A percentile compares a stretch with the other conserved stretches of the same genome.
Evolutionary conservation across 2,888 invertebrate genomes (phyloP).

Genomic region (Caenorhabditis uteleia): DNA sequence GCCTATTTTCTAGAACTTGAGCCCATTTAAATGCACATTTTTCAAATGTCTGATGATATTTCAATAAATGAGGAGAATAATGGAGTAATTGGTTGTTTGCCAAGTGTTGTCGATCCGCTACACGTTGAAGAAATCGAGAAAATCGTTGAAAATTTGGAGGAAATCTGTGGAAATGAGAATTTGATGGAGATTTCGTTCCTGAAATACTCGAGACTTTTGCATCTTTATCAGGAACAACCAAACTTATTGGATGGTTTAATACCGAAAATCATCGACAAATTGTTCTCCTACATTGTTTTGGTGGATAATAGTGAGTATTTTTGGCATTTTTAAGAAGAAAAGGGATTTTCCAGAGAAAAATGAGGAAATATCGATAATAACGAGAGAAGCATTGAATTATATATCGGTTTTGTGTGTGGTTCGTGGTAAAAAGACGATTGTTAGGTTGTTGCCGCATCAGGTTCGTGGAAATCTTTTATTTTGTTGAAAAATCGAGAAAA

Average conservation of each 20-base stretch:
- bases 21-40: no score
- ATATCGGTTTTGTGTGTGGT: constrained; percentile 44
- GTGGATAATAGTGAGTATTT: not conserved
- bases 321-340: constrained; percentile 3
- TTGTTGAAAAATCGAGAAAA: not conserved
- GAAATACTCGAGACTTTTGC: constrained; percentile 42
- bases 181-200: constrained; percentile 13
- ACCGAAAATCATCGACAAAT: constrained; percentile 40
- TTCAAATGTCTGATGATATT: constrained; percentile 2
- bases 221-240: constrained; percentile 59
- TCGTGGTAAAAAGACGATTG: constrained; percentile 48
- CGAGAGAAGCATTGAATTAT: constrained; percentile 34
- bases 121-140: constrained; percentile 38
- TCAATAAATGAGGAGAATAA: constrained; percentile 27
- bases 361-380: constrained; percentile 10
- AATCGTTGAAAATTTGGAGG: constrained; percentile 13
- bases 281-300: not conserved
- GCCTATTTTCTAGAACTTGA: no score
- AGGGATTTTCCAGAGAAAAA: not conserved
- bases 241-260: constrained; percentile 60
- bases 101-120: constrained; percentile 22
- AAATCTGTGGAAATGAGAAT: constrained; percentile 8
- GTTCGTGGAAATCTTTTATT: constrained; percentile 8
- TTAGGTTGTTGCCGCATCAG: constrained; percentile 49
- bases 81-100: constrained; percentile 49